Conservation (phyloP, 2,113 vertebrate species). For the Fregetta grallaria region DNA sequence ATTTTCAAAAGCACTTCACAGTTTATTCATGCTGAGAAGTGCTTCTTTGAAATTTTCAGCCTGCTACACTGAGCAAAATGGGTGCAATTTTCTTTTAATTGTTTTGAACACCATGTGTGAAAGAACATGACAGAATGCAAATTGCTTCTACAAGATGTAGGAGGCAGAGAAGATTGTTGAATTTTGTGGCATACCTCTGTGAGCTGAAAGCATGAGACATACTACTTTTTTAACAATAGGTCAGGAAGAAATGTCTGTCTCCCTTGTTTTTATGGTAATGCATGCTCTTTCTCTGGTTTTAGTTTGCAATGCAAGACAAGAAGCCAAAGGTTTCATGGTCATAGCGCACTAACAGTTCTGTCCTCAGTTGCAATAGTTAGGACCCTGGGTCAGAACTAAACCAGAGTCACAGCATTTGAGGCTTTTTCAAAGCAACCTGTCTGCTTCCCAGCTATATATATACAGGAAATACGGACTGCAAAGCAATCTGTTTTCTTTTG, state of each 20-base stretch:
- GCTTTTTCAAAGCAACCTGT: background rate
- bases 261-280: background rate
- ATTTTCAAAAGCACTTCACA: constrained; percentile 64
- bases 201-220: background rate
- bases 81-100: constrained; percentile 74
- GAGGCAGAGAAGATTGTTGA: background rate
- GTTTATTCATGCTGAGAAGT: constrained; percentile 65
- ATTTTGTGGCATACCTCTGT: constrained; percentile 10
- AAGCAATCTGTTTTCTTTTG: background rate
- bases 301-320: background rate
- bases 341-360: background rate
- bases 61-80: constrained; percentile 58
- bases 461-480: background rate
- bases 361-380: background rate
- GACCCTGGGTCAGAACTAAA: background rate
- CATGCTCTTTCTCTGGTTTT: background rate
- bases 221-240: background rate
- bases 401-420: background rate
- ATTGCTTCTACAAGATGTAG: constrained; percentile 53
- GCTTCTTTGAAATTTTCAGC: constrained; percentile 63
- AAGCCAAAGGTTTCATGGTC: background rate
- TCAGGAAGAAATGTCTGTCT: background rate
- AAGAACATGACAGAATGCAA: constrained; percentile 68
- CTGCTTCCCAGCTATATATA: background rate
- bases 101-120: constrained; percentile 63